Conservation (phyloP, 1,140 invertebrate species). For the Euura saliciscinereae region DNA sequence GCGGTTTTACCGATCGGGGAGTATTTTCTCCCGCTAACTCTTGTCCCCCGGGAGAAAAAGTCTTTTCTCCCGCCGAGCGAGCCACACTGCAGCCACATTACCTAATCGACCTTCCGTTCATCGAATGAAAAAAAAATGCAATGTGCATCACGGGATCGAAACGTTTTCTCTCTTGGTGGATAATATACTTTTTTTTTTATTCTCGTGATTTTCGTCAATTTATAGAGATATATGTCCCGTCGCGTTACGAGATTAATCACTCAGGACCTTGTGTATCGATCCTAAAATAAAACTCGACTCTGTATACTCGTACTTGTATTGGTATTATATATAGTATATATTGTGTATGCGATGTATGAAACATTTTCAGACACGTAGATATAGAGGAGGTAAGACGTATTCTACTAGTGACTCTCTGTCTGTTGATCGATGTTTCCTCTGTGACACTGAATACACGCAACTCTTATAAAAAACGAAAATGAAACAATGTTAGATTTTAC, state of each 20-base stretch:
- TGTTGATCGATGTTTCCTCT: not conserved
- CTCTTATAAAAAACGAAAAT: not conserved
- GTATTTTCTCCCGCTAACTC: no score
- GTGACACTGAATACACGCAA: not conserved
- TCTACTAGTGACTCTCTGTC: not conserved
- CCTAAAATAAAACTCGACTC: not conserved
- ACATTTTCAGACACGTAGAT: not conserved
- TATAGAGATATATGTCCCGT: not conserved
- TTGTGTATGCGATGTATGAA: not conserved
- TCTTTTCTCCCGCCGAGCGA: no score
- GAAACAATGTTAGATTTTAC: not conserved
- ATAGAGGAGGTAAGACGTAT: not conserved
- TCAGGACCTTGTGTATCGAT: not conserved
- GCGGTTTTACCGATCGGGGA: no score
- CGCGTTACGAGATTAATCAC: not conserved
- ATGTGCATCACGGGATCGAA: no score
- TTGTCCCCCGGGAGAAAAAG: no score
- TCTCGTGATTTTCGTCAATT: not conserved
- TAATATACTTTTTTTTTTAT: not conserved
- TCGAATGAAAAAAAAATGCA: no score
- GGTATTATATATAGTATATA: not conserved
- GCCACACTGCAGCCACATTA: no score
- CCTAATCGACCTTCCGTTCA: no score
- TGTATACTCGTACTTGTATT: no score
- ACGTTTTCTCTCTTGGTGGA: not conserved